Evolutionary conservation across 2,113 vertebrate genomes (phyloP), one percentile per base, ranked within the genome.

Genomic region (Microtus oregoni): DNA sequence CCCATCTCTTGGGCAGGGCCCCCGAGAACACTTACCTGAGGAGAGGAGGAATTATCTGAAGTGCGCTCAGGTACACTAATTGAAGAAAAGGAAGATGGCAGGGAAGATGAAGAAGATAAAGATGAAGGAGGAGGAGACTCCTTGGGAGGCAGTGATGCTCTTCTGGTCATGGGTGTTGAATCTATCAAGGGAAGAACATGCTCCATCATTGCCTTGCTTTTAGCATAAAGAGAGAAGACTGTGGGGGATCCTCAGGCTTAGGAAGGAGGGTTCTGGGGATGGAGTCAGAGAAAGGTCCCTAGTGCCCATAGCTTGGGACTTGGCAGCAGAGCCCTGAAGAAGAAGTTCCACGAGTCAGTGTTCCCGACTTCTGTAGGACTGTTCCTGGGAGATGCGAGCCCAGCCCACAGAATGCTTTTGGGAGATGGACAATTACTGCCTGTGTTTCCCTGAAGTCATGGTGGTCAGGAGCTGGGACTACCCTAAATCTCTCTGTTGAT

Each of bases 101-200:
- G 30, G n/a, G 95, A 88, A 77, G 93, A 81, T 0, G 87, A 72
- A 26, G 90, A 93, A 75, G 92, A 67, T 22, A 26, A 24, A 0
- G 90, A 94, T 10, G 94, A 63, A 22, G 70, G 7, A 88, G 81
- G 86, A 52, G 4, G 90, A 93, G 30, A 32, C 0, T 98, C 98
- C 96, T 95, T 97, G 55, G 95, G 41, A 10, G 91, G 92, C 0
- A 86, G 67, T 7, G 70, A 90, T 3, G 94, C 44, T 82, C 95
- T 98, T 95, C 83, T 98, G 20, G 97, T 95, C 55, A 97, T 77
- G 30, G 98, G 81, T 13, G 86, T 98, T 55, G 98, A 97, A 95
- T 97, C 99, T 99, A 95, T 13, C 68, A 73, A 76, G 96, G n/a
- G 96, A 96, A 93, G 72, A 61, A 89, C 19, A 95, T 0, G 12